Evolutionary conservation across 2,797 vertebrate genomes (phyloP), one percentile per base, ranked within the genome.

Genomic region (Phrynocephalus guinanensis): DNA sequence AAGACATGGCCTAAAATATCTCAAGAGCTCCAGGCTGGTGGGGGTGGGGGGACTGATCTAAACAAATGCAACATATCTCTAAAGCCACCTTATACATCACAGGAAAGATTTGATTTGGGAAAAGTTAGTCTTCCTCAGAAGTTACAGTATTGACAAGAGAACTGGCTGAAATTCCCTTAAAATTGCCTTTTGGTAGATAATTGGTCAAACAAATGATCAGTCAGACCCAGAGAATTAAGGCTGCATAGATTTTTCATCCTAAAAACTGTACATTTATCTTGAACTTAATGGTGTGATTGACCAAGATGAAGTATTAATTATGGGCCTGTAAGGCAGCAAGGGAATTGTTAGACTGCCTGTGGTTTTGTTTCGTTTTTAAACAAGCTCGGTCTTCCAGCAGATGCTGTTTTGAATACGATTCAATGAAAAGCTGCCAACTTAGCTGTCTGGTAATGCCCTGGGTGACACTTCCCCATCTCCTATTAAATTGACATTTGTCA

Each of bases 401-500:
- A 88, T 28, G 0, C 38, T 33, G 6, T 82, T 89, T 81, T 56
- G 85, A 91, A 93, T 87, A 79, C 68, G 80, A 82, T 86, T 20
- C 66, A 92, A 70, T 86, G 84, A 92, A 91, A 94, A 86, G 68
- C 92, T 83, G 76, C 11, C 84, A 87, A 5, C 84, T 71, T 83
- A 50, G 72, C 77, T 88, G 90, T 91, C 87, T 90, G 90, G 92
- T 85, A 83, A 92, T 81, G 68, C 86, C 33, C 91, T n/a, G 80
- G 79, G 87, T 83, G 91, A 91, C 78, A 91, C 93, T 89, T 88
- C 91, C 91, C 87, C 83, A 92, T 96, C 93, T 91, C 91, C 92
- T 92, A 90, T 92, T 93, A 95, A 76, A 95, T 91, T 96, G 96
- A 95, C 97, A 96, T 96, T 97, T 97, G 96, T 97, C 96, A 97